phyloP scores from a whole-genome alignment of 2,113 vertebrate genomes.

The Apodemus sylvaticus region DNA sequence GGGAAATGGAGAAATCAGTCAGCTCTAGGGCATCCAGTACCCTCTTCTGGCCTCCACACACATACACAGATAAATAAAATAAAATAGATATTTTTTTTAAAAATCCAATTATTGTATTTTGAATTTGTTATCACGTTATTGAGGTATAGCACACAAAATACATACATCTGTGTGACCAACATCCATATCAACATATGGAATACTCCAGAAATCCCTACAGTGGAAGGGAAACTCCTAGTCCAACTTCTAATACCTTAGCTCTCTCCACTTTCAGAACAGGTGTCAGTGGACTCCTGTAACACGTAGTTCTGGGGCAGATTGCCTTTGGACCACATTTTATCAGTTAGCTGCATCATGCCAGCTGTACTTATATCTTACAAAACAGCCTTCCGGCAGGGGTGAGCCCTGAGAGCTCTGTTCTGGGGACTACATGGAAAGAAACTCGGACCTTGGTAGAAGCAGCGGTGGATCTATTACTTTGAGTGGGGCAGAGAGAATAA shows the following conservation, averaged over 20 bases:
- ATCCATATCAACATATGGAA: background rate
- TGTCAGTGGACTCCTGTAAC: background rate
- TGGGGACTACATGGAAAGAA: background rate
- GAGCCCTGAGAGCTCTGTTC: background rate
- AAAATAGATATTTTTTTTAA: background rate
- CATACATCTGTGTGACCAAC: no score
- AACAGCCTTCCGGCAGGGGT: background rate
- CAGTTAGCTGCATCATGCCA: background rate
- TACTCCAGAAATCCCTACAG: no score
- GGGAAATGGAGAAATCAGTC: background rate
- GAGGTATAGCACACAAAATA: background rate
- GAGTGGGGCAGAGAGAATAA: background rate
- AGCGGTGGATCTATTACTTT: background rate
- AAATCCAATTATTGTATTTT: background rate
- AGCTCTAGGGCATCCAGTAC: background rate
- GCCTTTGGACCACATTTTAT: background rate
- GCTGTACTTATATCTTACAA: background rate
- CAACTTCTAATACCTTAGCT: background rate
- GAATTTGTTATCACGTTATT: slow-evolving; percentile 29
- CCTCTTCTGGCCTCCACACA: background rate
- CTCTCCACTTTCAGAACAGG: background rate
- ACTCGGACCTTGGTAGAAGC: background rate
- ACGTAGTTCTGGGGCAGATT: background rate
- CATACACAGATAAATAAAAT: background rate
- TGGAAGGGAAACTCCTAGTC: background rate